Evolutionary conservation across 2,113 vertebrate genomes (phyloP).

Genomic region (Lepisosteus oculatus): DNA sequence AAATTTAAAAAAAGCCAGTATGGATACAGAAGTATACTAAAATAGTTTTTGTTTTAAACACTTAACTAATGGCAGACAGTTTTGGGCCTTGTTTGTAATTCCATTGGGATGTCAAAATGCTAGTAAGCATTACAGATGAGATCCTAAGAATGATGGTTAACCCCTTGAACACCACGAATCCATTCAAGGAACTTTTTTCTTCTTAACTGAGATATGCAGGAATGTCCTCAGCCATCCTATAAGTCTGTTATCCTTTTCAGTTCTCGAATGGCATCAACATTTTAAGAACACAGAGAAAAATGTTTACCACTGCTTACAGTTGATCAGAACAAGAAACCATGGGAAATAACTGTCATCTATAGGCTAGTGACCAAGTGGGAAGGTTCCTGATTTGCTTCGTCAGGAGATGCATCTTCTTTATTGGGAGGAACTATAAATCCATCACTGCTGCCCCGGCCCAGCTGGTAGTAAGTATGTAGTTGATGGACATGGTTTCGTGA

Average conservation of each 20-base stretch:
- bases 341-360: slow-evolving; percentile 70
- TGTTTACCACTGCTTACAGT: slow-evolving; percentile 75
- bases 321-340: slow-evolving; percentile 66
- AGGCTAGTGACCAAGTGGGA: slow-evolving; percentile 96
- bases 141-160: slow-evolving; percentile 62
- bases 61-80: slow-evolving; percentile 34
- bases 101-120: slow-evolving; percentile 67
- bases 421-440: slow-evolving; percentile 89
- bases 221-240: slow-evolving; percentile 34
- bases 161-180: slow-evolving; percentile 43
- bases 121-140: slow-evolving; percentile 59
- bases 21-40: slow-evolving; percentile 79
- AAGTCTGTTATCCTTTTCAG: slow-evolving; percentile 38
- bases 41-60: slow-evolving; percentile 65
- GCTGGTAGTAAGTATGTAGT: slow-evolving; percentile 94
- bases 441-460: slow-evolving; percentile 93
- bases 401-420: slow-evolving; percentile 81
- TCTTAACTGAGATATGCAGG: slow-evolving; percentile 69
- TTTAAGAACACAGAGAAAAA: slow-evolving; percentile 66
- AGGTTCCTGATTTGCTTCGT: slow-evolving; percentile 76
- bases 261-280: slow-evolving; percentile 61
- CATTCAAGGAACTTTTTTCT: slow-evolving; percentile 40
- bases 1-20: slow-evolving; percentile 75
- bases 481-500: slow-evolving; percentile 88
- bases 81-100: slow-evolving; percentile 67